Evolutionary conservation across 1,140 invertebrate genomes (phyloP).

Genomic region (Trachymyrmex septentrionalis): DNA sequence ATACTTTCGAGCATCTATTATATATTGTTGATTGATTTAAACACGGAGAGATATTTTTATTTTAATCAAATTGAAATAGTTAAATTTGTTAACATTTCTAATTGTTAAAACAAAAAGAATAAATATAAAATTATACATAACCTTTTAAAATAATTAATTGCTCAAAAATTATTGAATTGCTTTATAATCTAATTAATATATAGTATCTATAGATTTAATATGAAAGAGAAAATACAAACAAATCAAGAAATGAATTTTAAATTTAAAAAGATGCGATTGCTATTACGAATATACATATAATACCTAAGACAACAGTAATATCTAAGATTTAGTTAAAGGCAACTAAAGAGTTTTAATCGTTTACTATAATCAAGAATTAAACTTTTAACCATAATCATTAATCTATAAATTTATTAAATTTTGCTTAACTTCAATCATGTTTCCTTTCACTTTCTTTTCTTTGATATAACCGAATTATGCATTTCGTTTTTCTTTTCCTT

Average conservation of each 20-base stretch:
- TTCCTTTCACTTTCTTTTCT: neutral
- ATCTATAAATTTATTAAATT: too few relatives aligned
- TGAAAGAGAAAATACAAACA: neutral
- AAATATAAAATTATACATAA: neutral
- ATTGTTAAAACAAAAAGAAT: neutral
- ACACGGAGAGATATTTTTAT: neutral
- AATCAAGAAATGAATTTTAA: neutral
- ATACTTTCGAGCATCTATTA: neutral
- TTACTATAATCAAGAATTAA: too few relatives aligned
- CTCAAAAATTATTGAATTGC: neutral
- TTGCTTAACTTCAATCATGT: too few relatives aligned
- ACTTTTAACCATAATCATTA: neutral
- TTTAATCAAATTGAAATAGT: neutral
- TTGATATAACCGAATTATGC: neutral
- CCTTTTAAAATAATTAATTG: neutral
- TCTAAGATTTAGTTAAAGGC: too few relatives aligned
- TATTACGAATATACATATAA: neutral
- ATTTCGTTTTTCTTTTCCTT: neutral
- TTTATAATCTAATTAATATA: neutral
- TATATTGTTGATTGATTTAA: constrained; percentile 2
- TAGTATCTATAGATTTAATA: neutral
- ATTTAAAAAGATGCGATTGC: neutral
- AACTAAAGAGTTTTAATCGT: too few relatives aligned
- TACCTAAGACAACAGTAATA: too few relatives aligned
- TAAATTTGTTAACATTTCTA: neutral